Evolutionary conservation across 2,797 vertebrate genomes (phyloP).

Genomic region (Columba guinea): DNA sequence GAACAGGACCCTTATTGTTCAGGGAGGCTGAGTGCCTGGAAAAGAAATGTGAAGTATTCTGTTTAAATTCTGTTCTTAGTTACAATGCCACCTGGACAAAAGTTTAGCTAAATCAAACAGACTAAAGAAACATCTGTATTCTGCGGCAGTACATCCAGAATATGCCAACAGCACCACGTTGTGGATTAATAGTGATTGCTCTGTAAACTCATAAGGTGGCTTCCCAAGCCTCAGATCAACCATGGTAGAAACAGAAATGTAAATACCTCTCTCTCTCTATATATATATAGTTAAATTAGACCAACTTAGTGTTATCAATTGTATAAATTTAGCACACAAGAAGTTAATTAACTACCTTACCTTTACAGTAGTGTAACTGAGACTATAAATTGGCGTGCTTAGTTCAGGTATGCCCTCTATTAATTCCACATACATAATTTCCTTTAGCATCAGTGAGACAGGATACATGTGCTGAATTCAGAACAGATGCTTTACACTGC

Average conservation of each 20-base stretch:
- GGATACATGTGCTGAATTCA: neutral
- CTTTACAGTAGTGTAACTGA: neutral
- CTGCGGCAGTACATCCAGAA: neutral
- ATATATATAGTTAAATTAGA: neutral
- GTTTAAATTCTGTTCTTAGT: conserved; percentile 1
- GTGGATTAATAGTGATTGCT: conserved; percentile 16
- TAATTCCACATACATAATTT: neutral
- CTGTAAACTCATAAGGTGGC: neutral
- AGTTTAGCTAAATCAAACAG: neutral
- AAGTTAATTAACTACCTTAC: neutral
- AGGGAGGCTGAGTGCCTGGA: neutral
- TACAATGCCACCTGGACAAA: conserved; percentile 35
- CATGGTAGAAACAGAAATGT: neutral
- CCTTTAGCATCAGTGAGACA: neutral
- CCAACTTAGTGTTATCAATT: neutral
- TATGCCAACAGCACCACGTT: conserved; percentile 53
- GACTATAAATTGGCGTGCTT: neutral
- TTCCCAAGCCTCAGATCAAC: neutral
- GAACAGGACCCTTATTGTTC: neutral
- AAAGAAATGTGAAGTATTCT: neutral
- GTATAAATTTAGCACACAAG: neutral
- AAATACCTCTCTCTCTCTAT: neutral
- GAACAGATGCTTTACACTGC: neutral
- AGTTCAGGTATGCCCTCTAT: neutral
- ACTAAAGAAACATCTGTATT: neutral